Conservation (phyloP, 2,113 vertebrate species). For the Trogon melanurus region DNA sequence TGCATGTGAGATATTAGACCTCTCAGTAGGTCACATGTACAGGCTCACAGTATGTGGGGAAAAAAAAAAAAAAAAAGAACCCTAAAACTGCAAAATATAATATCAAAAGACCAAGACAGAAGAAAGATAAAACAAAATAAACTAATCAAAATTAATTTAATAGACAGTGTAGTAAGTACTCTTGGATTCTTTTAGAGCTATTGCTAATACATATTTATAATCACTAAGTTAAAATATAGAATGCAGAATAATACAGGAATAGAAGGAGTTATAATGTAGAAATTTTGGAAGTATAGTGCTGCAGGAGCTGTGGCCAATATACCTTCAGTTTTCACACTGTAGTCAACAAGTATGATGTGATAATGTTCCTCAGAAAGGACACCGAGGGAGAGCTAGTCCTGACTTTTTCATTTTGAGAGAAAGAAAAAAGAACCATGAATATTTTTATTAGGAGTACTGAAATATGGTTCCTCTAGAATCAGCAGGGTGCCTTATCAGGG, state of each 20-base stretch:
- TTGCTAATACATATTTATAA: slow-evolving; percentile 49
- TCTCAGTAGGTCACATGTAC: not conserved
- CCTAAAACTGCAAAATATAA: not conserved
- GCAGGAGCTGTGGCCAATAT: not conserved
- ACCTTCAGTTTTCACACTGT: slow-evolving; percentile 23
- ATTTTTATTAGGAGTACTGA: slow-evolving; percentile 29
- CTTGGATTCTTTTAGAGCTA: not conserved
- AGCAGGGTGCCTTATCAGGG: not conserved
- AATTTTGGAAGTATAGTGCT: slow-evolving; percentile 30
- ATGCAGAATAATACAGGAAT: not conserved
- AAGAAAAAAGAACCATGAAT: slow-evolving; percentile 43
- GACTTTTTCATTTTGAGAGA: slow-evolving; percentile 46
- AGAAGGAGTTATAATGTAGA: not conserved
- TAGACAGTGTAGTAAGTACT: not conserved
- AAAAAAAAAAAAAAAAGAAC: not conserved
- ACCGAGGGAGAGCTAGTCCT: slow-evolving; percentile 34
- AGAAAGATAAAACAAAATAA: not conserved
- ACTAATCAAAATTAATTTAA: not conserved
- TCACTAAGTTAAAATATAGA: not conserved
- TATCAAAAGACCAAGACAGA: not conserved
- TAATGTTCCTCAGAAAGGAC: slow-evolving; percentile 54
- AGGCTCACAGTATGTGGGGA: not conserved
- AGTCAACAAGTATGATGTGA: slow-evolving; percentile 50
- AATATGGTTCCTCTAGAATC: not conserved
- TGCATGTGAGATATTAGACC: not conserved